Evolutionary conservation across 2,797 vertebrate genomes (phyloP), one percentile per base, ranked within the genome.

Genomic region (Ispidina lecontei): DNA sequence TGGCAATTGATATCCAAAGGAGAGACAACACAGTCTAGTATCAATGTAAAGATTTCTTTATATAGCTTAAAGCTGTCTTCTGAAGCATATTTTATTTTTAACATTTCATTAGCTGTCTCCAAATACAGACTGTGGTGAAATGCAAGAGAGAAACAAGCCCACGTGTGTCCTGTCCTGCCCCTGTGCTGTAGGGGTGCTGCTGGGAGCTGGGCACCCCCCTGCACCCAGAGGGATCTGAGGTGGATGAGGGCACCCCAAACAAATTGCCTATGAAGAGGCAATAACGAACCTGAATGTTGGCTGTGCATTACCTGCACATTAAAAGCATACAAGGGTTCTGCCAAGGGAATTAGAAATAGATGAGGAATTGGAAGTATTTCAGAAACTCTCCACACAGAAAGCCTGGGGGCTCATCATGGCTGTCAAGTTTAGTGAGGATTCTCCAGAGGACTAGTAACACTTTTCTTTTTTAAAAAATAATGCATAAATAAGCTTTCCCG

Each of bases 171-270:
- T 86, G 58, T 80, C 35, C 87, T 74, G 29, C 10, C 33, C 22
- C 41, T 65, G 41, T 0, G 0, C 21, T 0, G 0, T 4, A 1
- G 5, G 15, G 29, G 4, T 81, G 58, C 25, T 75, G 39, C 23
- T 73, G 49, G 14, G 70, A 87, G 13, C 10, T 28, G 51, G 52
- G 19, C 8, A 5, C 37, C 35, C 10, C 9, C 35, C 35, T 58
- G 37, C 41, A 49, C 85, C 39, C 47, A 2, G 1, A 0, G 0
- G 29, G 23, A 18, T 3, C 35, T 49, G 43, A 2, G 21, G 7
- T 6, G 16, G 33, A 65, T 1, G 1, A 4, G 26, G 7, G 43
- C 44, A 49, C 33, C n/a, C 46, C 2, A 5, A 33, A 70, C 1
- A 3, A 28, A 39, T 54, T 29, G n/a, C 29, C 14, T 35, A 35